A percentile compares a stretch with the other conserved stretches of the same genome.
These are phyloP conservation scores for Epiperipatus broadwayi DNA, from an alignment of 2,888 invertebrate species.

Conservation along the genomic window DNA sequence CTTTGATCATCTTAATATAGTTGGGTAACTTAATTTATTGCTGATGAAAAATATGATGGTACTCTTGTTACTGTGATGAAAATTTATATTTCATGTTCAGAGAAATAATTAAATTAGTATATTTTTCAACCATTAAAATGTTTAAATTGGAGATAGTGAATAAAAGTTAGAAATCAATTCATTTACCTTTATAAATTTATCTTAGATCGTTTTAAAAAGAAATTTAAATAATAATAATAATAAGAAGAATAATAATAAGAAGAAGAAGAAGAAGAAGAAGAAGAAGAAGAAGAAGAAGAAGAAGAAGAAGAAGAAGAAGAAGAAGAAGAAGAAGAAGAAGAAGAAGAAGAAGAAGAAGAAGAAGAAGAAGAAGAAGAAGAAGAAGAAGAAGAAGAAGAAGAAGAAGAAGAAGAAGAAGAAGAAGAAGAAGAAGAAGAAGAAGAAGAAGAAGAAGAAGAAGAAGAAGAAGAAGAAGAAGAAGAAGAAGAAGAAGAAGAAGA, in stretches of 20 bases:
- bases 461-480: conserved; percentile 3
- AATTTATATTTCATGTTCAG: too few species aligned
- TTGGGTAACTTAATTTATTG: too few species aligned
- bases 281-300: conserved; percentile 3
- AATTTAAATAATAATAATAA: too few species aligned
- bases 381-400: conserved; percentile 3
- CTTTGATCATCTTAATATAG: too few species aligned
- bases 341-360: conserved; percentile 3
- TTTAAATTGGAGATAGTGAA: too few species aligned
- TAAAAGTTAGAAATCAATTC: background rate
- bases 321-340: conserved; percentile 3
- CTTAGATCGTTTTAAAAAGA: too few species aligned
- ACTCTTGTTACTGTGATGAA: too few species aligned
- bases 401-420: conserved; percentile 3
- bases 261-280: too few species aligned
- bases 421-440: conserved; percentile 3
- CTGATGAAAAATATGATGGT: too few species aligned
- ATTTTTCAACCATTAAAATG: too few species aligned
- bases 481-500: conserved; percentile 3
- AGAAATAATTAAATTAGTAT: too few species aligned
- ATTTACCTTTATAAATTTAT: background rate
- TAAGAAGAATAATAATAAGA: too few species aligned
- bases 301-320: conserved; percentile 3
- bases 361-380: conserved; percentile 3
- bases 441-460: conserved; percentile 3